Evolutionary conservation across 2,797 vertebrate genomes (phyloP), one percentile per base, ranked within the genome.

Genomic region (Trachurus trachurus): DNA sequence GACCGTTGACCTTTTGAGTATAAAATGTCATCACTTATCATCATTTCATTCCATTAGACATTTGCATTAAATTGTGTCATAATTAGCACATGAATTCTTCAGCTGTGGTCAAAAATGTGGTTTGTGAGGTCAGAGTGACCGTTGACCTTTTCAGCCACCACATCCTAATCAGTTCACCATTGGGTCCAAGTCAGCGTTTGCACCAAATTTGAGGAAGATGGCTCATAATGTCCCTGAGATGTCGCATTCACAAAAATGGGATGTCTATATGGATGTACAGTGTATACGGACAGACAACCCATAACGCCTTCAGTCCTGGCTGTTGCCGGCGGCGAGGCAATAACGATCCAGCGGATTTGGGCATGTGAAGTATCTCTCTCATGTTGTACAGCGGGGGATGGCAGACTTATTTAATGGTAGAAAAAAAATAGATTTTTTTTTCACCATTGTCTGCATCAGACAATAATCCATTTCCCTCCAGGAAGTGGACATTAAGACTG

Each of bases 401-500:
- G 13, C 37, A 57, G 39, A 40, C 21, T 40, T 13, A 19, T 2
- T 37, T 37, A 37, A 37, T 5, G 17, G n/a, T 7, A 4, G n/a
- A 6, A 1, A n/a, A 26, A 21, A 44, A 19, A 57, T 4, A 5
- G 6, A 31, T 13, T 22, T 60, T 29, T 54, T 22, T 37, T 22
- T 9, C 19, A 37, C 13, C 22, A 54, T 49, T 39, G 16, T 73
- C 37, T 53, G 29, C 49, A 58, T 69, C 31, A 49, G 42, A 65
- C 74, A 76, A 74, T 57, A 68, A 76, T 80, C 45, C 12, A 21
- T 78, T 71, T 68, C 66, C 54, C 67, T 68, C 63, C 65, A 81
- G 68, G 53, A 85, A 56, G 59, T 66, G 80, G 73, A 86, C 81
- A 83, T 52, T 71, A 76, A 74, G 54, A 58, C 52, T 59, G 66